A percentile compares a stretch with the other conserved stretches of the same genome.
These are phyloP conservation scores for Excalfactoria chinensis DNA, from an alignment of 2,113 vertebrate species.

Conservation along the genomic window DNA sequence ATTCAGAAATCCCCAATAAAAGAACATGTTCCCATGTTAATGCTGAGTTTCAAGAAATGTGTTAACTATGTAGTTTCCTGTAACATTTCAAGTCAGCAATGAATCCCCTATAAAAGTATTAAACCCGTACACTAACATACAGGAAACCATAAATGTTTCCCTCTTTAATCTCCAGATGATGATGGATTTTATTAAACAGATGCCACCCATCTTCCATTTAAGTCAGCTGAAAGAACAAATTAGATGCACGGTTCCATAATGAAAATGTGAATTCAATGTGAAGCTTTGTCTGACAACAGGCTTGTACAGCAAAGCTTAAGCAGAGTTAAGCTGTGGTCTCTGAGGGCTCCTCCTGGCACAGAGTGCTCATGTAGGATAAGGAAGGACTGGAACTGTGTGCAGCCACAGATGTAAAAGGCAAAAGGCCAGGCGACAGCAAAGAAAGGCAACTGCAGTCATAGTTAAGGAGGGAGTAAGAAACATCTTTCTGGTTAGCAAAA, in stretches of 20 bases:
- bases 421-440: background rate
- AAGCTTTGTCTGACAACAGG: constrained; percentile 49
- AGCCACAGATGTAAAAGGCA: background rate
- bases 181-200: constrained; percentile 11
- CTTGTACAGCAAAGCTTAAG: constrained; percentile 43
- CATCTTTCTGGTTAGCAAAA: background rate
- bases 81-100: background rate
- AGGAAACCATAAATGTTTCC: background rate
- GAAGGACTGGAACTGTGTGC: background rate
- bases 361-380: background rate
- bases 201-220: constrained; percentile 26
- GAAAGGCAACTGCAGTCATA: background rate
- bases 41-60: background rate
- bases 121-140: background rate
- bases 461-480: fast-evolving
- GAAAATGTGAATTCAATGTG: background rate
- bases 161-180: background rate
- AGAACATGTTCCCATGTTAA: background rate
- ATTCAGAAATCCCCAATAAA: background rate
- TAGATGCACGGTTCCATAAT: constrained; percentile 22
- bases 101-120: background rate
- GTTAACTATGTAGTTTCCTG: background rate
- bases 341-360: constrained; percentile 2
- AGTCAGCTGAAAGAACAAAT: constrained; percentile 42
- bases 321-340: constrained; percentile 23